Evolutionary conservation across 92 coral and sea anemone species (phyloP).

Genomic region (Palythoa heliodiscus): DNA sequence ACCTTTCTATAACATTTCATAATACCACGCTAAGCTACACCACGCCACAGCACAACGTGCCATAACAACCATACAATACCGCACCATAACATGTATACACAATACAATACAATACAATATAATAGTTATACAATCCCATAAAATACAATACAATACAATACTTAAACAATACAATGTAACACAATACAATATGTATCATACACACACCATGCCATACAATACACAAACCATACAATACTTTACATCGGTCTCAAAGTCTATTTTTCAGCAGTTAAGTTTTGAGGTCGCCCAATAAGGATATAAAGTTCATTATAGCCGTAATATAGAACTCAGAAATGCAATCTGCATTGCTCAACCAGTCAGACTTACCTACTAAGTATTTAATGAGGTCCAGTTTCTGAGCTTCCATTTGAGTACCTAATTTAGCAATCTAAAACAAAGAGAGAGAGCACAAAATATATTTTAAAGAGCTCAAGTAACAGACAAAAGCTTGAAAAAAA

Average conservation of each 20-base stretch:
- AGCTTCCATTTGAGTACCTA: constrained; percentile 91
- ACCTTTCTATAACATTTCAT: too few species aligned
- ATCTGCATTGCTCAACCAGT: not conserved
- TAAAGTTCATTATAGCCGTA: too few species aligned
- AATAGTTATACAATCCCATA: not conserved
- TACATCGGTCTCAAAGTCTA: not conserved
- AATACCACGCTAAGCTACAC: not conserved
- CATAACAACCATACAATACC: not conserved
- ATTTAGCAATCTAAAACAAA: constrained; percentile 86
- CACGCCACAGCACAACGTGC: not conserved
- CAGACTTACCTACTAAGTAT: constrained; percentile 89
- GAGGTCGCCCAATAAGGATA: not conserved
- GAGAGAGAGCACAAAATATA: not conserved
- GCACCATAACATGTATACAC: not conserved
- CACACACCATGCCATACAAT: not conserved
- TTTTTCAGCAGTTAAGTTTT: not conserved
- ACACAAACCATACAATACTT: not conserved
- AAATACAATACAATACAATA: not conserved
- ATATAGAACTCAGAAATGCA: not conserved
- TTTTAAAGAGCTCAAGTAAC: too few species aligned
- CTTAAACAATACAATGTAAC: not conserved
- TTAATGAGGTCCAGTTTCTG: constrained; percentile 96
- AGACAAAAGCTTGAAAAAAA: too few species aligned
- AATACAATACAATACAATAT: not conserved
- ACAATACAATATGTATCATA: not conserved